Conservation (phyloP, 2,888 invertebrate genomes). For the Philaethria dido region DNA sequence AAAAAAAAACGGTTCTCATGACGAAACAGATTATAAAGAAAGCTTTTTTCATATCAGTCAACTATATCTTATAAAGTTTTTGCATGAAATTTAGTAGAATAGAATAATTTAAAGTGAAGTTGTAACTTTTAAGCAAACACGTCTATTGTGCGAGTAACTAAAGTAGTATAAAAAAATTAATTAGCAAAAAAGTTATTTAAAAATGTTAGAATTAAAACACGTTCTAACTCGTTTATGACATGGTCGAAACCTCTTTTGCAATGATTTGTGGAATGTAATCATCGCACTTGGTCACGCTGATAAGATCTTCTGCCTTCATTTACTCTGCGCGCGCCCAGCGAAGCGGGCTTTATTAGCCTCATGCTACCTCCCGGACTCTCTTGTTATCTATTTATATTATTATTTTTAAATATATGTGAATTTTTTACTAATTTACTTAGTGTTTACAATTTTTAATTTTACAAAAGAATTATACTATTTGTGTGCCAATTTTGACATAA, state of each 20-base stretch:
- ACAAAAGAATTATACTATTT: too few species aligned
- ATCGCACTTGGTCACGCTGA: conserved; percentile 42
- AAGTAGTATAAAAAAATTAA: background rate
- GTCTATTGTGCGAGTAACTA: too few species aligned
- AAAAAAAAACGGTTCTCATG: conserved; percentile 66
- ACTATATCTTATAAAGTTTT: conserved; percentile 3
- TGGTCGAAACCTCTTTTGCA: conserved; percentile 33
- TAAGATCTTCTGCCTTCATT: conserved; percentile 49
- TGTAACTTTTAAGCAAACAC: conserved; percentile 3
- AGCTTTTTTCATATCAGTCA: conserved; percentile 27
- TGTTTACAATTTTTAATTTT: background rate
- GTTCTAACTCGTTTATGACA: conserved; percentile 26
- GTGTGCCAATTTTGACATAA: background rate
- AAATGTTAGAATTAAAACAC: conserved; percentile 21
- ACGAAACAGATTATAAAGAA: conserved; percentile 60
- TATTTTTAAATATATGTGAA: conserved; percentile 17
- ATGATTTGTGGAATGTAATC: conserved; percentile 43
- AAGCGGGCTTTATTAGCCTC: conserved; percentile 71
- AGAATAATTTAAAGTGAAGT: background rate
- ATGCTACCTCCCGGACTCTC: conserved; percentile 60
- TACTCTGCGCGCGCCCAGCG: conserved; percentile 70
- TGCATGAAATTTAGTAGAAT: background rate
- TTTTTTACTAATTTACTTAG: background rate
- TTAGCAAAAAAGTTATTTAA: background rate
- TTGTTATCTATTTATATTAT: conserved; percentile 48